Conservation (phyloP, 2,113 vertebrate species). For the Pyrgilauda ruficollis region DNA sequence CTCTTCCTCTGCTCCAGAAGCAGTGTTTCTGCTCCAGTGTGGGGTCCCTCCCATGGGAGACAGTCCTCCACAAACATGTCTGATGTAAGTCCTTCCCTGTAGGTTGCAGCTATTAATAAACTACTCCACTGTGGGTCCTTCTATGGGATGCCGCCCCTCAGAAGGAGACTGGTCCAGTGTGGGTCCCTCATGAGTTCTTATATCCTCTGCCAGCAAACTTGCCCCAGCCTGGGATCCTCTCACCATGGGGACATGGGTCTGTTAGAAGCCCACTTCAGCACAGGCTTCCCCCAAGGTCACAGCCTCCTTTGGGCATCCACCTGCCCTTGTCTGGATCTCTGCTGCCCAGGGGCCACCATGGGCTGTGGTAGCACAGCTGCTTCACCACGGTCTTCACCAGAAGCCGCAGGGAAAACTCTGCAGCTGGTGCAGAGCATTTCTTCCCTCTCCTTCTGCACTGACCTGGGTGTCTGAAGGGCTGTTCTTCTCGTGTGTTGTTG, state of each 20-base stretch:
- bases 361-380: neutral
- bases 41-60: neutral
- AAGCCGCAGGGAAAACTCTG: neutral
- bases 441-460: neutral
- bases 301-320: neutral
- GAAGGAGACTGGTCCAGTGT: neutral
- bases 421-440: neutral
- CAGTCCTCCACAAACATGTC: neutral
- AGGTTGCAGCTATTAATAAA: neutral
- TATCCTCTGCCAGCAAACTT: neutral
- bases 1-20: neutral
- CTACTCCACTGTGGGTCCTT: neutral
- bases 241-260: fast-evolving
- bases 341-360: fast-evolving
- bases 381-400: fast-evolving
- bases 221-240: neutral
- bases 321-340: neutral
- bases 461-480: neutral
- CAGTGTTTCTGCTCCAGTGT: neutral
- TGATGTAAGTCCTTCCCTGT: fast-evolving
- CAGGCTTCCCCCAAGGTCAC: neutral
- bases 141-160: fast-evolving
- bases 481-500: neutral
- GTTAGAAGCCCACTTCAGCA: neutral
- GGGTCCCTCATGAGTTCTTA: too few relatives aligned